These are phyloP conservation scores for Drosophila eugracilis DNA, from an alignment of 1,140 invertebrate species.

Conservation along the genomic window DNA sequence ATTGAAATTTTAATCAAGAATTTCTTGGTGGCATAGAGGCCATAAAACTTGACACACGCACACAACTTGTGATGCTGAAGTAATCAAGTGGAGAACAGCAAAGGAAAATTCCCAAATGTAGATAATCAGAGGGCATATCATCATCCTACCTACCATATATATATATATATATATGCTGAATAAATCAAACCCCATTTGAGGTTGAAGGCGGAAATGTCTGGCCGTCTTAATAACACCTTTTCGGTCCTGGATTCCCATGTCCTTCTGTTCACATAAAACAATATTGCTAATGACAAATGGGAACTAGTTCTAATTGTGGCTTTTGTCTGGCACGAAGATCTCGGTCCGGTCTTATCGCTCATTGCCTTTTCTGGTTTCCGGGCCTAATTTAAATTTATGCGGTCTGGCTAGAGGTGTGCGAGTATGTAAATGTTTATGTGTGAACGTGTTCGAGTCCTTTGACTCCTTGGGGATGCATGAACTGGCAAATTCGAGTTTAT, in stretches of 20 bases:
- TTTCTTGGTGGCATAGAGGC: constrained; percentile 46
- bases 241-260: constrained; percentile 1
- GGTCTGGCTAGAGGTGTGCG: constrained; percentile 3
- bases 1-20: constrained; percentile 77
- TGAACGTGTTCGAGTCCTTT: constrained; percentile 27
- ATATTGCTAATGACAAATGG: constrained; percentile 53
- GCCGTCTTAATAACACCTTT: constrained; percentile 39
- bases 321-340: constrained; percentile 42
- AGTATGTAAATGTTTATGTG: constrained; percentile 16
- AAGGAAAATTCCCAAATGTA: constrained; percentile 60
- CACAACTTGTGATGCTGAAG: constrained; percentile 29
- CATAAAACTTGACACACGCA: constrained; percentile 54
- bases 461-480: constrained; percentile 28
- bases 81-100: constrained; percentile 68
- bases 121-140: constrained; percentile 67
- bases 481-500: constrained; percentile 22
- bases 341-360: constrained; percentile 39
- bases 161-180: constrained; percentile 48
- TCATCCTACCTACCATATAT: neutral
- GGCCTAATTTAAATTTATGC: constrained; percentile 51
- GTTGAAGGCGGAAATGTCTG: constrained; percentile 22
- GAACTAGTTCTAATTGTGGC: constrained; percentile 50
- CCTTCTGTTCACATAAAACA: constrained; percentile 28
- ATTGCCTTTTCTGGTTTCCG: constrained; percentile 31
- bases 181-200: constrained; percentile 25